These are phyloP conservation scores for Aricia artaxerxes DNA, from an alignment of 2,888 invertebrate genomes.

Conservation along the genomic window DNA sequence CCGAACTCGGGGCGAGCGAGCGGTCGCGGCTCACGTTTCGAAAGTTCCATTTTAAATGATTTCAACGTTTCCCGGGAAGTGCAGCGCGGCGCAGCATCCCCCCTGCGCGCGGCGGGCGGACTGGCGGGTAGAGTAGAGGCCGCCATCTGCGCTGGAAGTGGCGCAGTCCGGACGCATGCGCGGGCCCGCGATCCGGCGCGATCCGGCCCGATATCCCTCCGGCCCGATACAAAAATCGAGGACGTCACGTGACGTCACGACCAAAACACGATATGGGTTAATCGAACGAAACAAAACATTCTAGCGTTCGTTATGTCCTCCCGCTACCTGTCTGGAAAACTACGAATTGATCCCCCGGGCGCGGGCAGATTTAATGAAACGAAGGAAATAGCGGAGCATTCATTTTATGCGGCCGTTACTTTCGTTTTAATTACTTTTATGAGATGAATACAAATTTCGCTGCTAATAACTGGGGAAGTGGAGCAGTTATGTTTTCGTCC, in stretches of 20 bases:
- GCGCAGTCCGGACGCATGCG: constrained; percentile 78
- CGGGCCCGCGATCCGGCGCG: constrained; percentile 60
- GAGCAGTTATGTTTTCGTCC: constrained; percentile 32
- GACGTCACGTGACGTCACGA: constrained; percentile 77
- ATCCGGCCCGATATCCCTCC: constrained; percentile 70
- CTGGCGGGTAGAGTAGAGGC: constrained; percentile 76
- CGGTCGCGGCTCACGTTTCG: constrained; percentile 54
- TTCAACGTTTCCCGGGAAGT: constrained; percentile 61
- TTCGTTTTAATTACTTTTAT: constrained; percentile 52
- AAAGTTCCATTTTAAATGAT: constrained; percentile 66
- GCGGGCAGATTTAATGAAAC: not conserved
- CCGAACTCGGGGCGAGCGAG: constrained; percentile 33
- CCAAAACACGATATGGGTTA: constrained; percentile 69
- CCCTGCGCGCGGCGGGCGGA: constrained; percentile 58
- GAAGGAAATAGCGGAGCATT: constrained; percentile 23
- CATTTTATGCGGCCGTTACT: constrained; percentile 38
- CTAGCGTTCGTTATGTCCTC: constrained; percentile 45
- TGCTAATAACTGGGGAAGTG: constrained; percentile 53
- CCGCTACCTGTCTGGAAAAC: constrained; percentile 45
- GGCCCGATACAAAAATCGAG: constrained; percentile 76
- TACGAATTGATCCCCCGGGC: constrained; percentile 25
- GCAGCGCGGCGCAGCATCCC: constrained; percentile 69
- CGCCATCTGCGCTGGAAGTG: constrained; percentile 71
- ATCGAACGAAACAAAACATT: constrained; percentile 70
- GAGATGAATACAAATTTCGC: constrained; percentile 55